Base-by-base conservation (phyloP, 2,888 invertebrate genomes). In the Polyommatus iphigenia region DNA sequence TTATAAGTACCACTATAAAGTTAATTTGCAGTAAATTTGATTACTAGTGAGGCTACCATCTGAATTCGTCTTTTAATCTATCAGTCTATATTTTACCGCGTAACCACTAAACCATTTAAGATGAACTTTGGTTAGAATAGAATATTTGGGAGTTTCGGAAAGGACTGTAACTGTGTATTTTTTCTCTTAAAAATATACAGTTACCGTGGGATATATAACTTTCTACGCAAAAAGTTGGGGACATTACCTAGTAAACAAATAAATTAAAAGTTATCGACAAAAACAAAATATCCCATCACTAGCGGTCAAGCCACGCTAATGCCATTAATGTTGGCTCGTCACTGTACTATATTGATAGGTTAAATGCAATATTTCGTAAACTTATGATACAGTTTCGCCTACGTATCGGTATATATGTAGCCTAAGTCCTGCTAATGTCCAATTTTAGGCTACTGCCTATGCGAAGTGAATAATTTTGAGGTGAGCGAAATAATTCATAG, bases 251-350 rank as follows among this genome's bases (percentile, higher is more conserved):
- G n/a, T 20, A n/a, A 15, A 59, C 20, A 20, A 59, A 20, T 15
- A 59, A 15, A 59, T 59, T 0, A 62, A 4, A 50, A 29, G 8
- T 46, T 75, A 75, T 75, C 75, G 76, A 77, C 36, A 75, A 15
- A 50, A 20, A 41, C n/a, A 71, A 76, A 76, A 46, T 24, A 77
- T 18, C 82, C 78, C 91, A 83, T 83, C 91, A 84, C 90, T 91
- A 89, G 41, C 78, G 71, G 82, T 79, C 85, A 79, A 84, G 84
- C 86, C 84, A 85, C 88, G 88, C 86, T 93, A 93, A 93, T 93
- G 89, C 86, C 88, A 93, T 93, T 93, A 93, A 89, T 87, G 91
- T 92, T 91, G 90, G 91, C 89, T 89, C 84, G 83, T 84, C 87
- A 87, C 82, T 85, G 83, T 87, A 83, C 85, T 87, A 87, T 86